A percentile compares a stretch with the other conserved stretches of the same genome.
These are phyloP conservation scores for Petroica traversi DNA, from an alignment of 2,113 vertebrate species.

Conservation along the genomic window DNA sequence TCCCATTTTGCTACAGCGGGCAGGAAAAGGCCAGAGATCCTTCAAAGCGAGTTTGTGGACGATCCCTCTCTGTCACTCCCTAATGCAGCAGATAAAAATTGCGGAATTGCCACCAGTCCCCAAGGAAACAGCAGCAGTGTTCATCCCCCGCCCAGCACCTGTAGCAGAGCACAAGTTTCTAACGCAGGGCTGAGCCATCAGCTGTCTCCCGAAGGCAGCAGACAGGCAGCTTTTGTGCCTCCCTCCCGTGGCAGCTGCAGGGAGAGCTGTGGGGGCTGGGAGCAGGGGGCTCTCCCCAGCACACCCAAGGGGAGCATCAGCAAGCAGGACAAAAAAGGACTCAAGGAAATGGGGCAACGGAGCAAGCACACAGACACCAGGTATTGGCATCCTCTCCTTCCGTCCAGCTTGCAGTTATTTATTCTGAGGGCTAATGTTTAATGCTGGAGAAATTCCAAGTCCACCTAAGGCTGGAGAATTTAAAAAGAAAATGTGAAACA, in stretches of 20 bases:
- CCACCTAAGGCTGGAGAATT: background rate
- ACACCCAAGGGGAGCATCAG: background rate
- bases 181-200: background rate
- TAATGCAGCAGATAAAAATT: background rate
- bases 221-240: constrained; percentile 44
- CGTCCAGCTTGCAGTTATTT: background rate
- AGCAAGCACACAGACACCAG: background rate
- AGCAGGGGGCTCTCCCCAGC: background rate
- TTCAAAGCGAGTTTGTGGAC: fast-evolving
- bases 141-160: background rate
- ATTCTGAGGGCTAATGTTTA: background rate
- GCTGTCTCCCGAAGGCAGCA: background rate
- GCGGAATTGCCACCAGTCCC: background rate
- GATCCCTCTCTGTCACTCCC: background rate
- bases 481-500: background rate
- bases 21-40: background rate
- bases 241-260: constrained; percentile 23
- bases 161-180: background rate
- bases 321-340: background rate
- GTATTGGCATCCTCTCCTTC: background rate
- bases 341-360: background rate
- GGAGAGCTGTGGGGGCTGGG: background rate
- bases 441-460: background rate
- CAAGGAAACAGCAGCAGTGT: background rate
- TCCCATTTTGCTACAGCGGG: background rate